A percentile compares a stretch with the other conserved stretches of the same genome.
These are phyloP conservation scores for Neodiprion fabricii DNA, from an alignment of 1,140 invertebrate species.

Conservation along the genomic window DNA sequence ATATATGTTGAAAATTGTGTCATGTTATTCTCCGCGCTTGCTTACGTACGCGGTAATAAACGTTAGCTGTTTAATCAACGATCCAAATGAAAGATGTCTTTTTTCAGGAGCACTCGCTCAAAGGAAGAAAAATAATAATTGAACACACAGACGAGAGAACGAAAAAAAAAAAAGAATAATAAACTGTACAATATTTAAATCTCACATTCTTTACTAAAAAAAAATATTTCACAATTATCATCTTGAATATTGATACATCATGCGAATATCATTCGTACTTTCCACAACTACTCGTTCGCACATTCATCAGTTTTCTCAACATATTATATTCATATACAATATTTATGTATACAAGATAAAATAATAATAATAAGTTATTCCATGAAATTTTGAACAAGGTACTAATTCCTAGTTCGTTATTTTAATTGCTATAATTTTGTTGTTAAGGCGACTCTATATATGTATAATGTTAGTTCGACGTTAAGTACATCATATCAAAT, in stretches of 20 bases:
- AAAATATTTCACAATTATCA: not conserved
- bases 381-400: not conserved
- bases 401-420: not conserved
- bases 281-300: not conserved
- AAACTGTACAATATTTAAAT: constrained; percentile 1
- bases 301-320: not conserved
- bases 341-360: not conserved
- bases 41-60: no score
- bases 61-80: no score
- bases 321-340: not conserved
- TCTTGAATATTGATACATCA: not conserved
- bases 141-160: not conserved
- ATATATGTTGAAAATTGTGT: no score
- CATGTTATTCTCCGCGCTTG: no score
- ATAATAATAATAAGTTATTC: not conserved
- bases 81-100: no score
- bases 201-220: not conserved
- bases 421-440: not conserved
- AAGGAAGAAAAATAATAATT: not conserved
- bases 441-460: no score
- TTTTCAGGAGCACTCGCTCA: no score
- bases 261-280: not conserved
- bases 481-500: not conserved
- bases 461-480: no score
- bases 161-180: not conserved